Conservation (phyloP, 2,888 invertebrate genomes). For the Tiliacea citrago region DNA sequence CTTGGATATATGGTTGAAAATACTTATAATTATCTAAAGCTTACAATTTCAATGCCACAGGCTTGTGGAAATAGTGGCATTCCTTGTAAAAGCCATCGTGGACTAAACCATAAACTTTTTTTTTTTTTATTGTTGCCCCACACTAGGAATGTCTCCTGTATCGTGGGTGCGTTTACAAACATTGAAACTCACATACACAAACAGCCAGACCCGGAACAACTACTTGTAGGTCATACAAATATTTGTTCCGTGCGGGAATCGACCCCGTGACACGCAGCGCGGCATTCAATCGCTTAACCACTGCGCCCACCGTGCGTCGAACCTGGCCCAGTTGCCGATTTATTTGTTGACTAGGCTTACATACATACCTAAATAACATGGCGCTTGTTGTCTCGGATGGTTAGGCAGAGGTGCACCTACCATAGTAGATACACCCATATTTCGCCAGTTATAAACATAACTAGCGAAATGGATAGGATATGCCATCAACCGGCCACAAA, state of each 20-base stretch:
- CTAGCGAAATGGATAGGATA: no score
- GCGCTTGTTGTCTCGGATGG: neutral
- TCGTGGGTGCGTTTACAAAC: no score
- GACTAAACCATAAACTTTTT: neutral
- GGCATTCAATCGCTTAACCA: no score
- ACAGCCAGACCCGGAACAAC: no score
- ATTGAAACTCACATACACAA: no score
- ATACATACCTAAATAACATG: neutral
- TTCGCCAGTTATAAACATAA: no score
- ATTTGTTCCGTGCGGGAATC: no score
- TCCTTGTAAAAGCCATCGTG: neutral
- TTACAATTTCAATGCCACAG: neutral
- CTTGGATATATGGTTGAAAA: neutral
- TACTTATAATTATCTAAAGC: neutral
- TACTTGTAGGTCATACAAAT: no score
- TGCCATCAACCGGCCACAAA: neutral
- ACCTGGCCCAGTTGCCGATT: neutral
- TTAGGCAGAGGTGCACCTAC: neutral
- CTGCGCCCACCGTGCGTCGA: no score
- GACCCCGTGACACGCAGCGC: no score
- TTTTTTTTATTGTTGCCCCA: no score
- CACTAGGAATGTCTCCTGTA: no score
- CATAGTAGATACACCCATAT: neutral
- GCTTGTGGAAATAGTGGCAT: neutral
- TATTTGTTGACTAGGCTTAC: neutral